Conservation (phyloP, 2,888 invertebrate species). For the Sminthurinus aureus region DNA sequence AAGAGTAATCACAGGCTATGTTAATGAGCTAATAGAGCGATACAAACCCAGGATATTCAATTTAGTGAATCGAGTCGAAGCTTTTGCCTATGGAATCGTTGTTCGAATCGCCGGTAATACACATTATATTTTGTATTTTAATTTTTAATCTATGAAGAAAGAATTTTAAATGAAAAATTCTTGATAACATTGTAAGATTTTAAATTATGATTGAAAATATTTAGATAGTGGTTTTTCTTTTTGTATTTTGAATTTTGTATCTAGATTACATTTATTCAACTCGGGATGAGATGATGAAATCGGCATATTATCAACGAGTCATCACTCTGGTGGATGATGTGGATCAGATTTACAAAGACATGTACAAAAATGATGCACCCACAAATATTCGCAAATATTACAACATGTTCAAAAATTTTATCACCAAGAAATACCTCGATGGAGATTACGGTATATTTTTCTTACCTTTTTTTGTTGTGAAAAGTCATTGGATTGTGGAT, state of each 20-base stretch:
- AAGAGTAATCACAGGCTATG: slow-evolving; percentile 22
- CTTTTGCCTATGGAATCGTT: slow-evolving; percentile 46
- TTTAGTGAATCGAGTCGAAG: slow-evolving; percentile 50
- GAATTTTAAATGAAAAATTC: no score
- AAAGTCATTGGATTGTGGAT: no score
- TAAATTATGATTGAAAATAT: not conserved
- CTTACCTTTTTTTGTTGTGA: no score
- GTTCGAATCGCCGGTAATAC: slow-evolving; percentile 51
- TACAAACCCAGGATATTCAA: slow-evolving; percentile 51
- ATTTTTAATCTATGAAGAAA: no score
- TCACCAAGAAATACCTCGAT: slow-evolving; percentile 68
- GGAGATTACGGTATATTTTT: slow-evolving; percentile 34
- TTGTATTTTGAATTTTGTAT: slow-evolving; percentile 49
- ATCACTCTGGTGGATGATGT: slow-evolving; percentile 81
- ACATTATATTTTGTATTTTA: no score
- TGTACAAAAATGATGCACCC: slow-evolving; percentile 78
- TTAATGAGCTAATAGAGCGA: slow-evolving; percentile 43
- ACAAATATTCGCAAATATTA: slow-evolving; percentile 82
- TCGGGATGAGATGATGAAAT: slow-evolving; percentile 79
- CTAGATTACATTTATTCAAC: slow-evolving; percentile 80
- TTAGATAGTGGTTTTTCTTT: not conserved
- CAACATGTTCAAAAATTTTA: slow-evolving; percentile 71
- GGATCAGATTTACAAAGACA: slow-evolving; percentile 79
- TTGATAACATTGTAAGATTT: not conserved
- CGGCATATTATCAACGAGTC: slow-evolving; percentile 81